Percentiles rank a stretch among this genome's conserved stretches.
phyloP scores from a whole-genome alignment of 2,888 invertebrate species.

The Polyploca ridens region DNA sequence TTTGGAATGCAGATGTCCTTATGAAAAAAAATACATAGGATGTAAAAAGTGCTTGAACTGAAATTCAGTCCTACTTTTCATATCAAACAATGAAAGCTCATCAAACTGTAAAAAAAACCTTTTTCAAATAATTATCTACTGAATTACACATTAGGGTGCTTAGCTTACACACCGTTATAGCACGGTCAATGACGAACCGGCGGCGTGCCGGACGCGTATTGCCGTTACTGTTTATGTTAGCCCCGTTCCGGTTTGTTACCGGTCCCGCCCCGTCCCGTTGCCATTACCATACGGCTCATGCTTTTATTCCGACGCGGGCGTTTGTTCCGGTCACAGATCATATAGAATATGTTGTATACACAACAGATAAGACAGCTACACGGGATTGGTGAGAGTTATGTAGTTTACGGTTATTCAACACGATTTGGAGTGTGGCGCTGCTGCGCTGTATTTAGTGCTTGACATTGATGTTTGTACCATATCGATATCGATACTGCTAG shows the following conservation, averaged over 20 bases:
- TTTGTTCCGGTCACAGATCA: constrained; percentile 49
- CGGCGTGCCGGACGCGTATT: constrained; percentile 36
- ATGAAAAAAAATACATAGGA: too few species aligned
- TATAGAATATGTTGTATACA: too few species aligned
- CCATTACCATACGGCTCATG: constrained; percentile 44
- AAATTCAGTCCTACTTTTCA: background rate
- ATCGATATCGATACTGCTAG: too few species aligned
- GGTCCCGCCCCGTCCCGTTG: constrained; percentile 42
- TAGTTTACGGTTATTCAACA: too few species aligned
- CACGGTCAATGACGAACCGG: constrained; percentile 37
- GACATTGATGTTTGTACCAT: too few species aligned
- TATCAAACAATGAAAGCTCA: background rate
- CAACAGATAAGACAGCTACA: too few species aligned
- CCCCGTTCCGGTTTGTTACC: constrained; percentile 32
- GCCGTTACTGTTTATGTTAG: constrained; percentile 51
- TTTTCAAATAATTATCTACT: constrained; percentile 10
- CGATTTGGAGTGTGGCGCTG: too few species aligned
- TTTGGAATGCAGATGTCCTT: too few species aligned
- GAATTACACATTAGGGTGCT: constrained; percentile 32
- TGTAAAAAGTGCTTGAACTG: too few species aligned
- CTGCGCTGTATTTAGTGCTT: too few species aligned
- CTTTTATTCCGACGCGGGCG: constrained; percentile 39
- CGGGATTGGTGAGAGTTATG: too few species aligned
- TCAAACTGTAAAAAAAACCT: background rate
- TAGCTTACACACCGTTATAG: constrained; percentile 39